These are phyloP conservation scores for Liparis tanakae DNA, from an alignment of 2,797 vertebrate species.

Conservation along the genomic window DNA sequence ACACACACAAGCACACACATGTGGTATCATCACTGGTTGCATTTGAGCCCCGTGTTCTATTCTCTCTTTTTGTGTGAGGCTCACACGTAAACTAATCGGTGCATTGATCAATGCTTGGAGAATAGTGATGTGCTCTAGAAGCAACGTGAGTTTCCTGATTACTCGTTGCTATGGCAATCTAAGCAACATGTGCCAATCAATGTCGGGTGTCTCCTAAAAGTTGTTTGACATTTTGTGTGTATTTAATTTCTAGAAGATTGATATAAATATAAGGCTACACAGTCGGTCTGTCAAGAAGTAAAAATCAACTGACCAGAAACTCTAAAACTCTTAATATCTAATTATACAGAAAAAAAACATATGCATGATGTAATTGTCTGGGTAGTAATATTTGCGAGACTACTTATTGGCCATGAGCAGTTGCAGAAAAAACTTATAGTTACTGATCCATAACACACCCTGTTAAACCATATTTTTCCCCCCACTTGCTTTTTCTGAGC, in stretches of 20 bases:
- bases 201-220: neutral
- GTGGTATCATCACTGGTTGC: neutral
- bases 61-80: neutral
- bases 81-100: neutral
- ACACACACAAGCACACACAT: neutral
- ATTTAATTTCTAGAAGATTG: neutral
- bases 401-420: slow-evolving; percentile 3
- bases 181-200: neutral
- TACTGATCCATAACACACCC: neutral
- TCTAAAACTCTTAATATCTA: neutral
- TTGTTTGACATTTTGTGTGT: neutral
- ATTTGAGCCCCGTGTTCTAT: neutral
- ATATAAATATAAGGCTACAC: neutral
- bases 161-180: neutral
- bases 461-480: neutral
- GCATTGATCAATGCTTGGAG: neutral
- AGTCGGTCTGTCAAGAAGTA: neutral
- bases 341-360: neutral
- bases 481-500: neutral
- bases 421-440: slow-evolving; percentile 4
- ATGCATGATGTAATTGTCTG: neutral
- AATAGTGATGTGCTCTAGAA: neutral
- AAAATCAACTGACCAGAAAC: neutral
- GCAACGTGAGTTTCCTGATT: neutral
- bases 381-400: neutral